These are phyloP conservation scores for Cololabis saira DNA, from an alignment of 2,113 vertebrate genomes.

Conservation along the genomic window DNA sequence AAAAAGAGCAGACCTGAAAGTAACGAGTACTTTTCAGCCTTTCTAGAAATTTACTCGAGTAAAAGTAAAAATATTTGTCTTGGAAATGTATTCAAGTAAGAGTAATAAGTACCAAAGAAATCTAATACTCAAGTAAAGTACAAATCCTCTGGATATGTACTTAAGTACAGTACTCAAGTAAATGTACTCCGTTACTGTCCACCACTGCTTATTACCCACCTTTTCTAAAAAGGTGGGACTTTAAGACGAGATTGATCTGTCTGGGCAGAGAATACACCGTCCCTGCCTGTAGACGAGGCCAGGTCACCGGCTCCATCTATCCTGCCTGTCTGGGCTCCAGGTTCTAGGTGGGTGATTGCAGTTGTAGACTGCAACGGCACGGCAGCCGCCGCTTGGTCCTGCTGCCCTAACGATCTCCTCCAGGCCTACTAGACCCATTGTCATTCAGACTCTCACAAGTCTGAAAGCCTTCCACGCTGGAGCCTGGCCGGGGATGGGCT, in stretches of 20 bases:
- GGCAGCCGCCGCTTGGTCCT: conserved; percentile 51
- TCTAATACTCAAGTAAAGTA: no score
- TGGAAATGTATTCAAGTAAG: no score
- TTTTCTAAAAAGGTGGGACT: neutral
- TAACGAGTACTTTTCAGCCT: no score
- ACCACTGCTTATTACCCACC: no score
- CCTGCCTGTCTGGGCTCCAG: conserved; percentile 69
- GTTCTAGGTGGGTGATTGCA: conserved; percentile 73
- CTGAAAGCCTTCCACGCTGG: conserved; percentile 68
- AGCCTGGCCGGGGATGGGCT: conserved; percentile 61
- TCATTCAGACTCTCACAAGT: conserved; percentile 73
- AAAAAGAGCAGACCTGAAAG: no score
- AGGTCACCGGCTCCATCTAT: conserved; percentile 47
- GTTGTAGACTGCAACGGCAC: conserved; percentile 56
- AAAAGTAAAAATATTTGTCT: no score
- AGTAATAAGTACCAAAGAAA: no score
- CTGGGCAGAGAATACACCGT: conserved; percentile 41
- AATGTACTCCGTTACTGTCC: no score
- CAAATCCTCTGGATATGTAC: no score
- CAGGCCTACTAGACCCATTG: conserved; percentile 68
- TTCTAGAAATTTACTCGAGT: no score
- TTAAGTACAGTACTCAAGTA: no score
- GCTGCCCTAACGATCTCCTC: conserved; percentile 70
- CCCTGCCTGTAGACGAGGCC: conserved; percentile 36
- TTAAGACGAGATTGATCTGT: conserved; percentile 24